Percentiles rank a stretch among this genome's conserved stretches.
Conservation (phyloP, 1,140 invertebrate species). For the Solen grandis region DNA sequence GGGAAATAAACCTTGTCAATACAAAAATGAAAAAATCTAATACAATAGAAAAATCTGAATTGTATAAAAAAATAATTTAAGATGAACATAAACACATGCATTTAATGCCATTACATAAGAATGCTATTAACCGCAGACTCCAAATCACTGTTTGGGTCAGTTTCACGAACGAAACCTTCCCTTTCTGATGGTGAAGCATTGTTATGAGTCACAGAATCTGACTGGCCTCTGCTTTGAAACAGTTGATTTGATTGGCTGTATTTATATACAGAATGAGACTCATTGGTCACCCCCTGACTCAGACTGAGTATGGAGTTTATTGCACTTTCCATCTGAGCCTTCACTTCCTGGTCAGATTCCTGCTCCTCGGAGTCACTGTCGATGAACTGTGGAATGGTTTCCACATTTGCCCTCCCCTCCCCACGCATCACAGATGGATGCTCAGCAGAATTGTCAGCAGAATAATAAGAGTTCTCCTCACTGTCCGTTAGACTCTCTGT, state of each 20-base stretch:
- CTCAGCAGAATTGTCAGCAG: constrained; percentile 33
- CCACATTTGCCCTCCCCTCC: background rate
- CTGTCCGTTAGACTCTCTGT: constrained; percentile 54
- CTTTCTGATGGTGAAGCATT: background rate
- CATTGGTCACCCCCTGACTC: constrained; percentile 49
- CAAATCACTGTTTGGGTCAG: constrained; percentile 64
- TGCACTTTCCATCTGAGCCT: constrained; percentile 73
- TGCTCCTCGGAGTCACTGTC: constrained; percentile 36
- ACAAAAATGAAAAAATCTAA: no score
- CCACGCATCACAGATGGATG: background rate
- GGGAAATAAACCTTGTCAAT: no score
- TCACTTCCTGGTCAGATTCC: constrained; percentile 62
- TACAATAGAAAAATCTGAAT: no score
- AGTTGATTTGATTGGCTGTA: constrained; percentile 34
- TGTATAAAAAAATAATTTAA: no score
- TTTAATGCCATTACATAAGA: constrained; percentile 73
- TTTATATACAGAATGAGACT: background rate
- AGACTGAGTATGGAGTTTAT: constrained; percentile 74
- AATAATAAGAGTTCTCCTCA: constrained; percentile 50
- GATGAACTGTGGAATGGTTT: background rate
- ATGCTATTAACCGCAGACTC: constrained; percentile 75
- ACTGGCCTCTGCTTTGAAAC: constrained; percentile 4
- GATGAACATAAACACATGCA: no score
- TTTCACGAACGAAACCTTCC: background rate
- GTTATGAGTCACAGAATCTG: constrained; percentile 9